Evolutionary conservation across 2,113 vertebrate species (phyloP).

Genomic region (Nicator chloris): DNA sequence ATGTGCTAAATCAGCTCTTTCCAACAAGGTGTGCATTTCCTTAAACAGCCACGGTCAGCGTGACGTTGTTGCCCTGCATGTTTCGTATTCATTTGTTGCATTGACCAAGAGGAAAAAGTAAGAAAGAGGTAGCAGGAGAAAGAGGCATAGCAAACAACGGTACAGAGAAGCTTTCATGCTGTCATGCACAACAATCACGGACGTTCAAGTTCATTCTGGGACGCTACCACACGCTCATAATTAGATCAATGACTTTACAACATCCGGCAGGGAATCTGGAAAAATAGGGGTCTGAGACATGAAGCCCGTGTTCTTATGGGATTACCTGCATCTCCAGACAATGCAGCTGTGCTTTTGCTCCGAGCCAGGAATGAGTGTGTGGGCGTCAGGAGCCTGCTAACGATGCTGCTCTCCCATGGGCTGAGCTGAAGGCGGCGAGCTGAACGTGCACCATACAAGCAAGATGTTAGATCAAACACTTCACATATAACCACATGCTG

Average conservation of each 20-base stretch:
- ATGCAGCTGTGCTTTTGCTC: conserved; percentile 90
- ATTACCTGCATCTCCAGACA: conserved; percentile 95
- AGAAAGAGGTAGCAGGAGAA: background rate
- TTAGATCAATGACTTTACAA: background rate
- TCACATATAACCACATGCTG: background rate
- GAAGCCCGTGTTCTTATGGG: background rate
- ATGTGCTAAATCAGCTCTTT: background rate
- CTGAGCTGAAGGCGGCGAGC: conserved; percentile 90
- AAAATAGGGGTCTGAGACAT: background rate
- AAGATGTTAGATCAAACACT: conserved; percentile 63
- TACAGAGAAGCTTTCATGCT: background rate
- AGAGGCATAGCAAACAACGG: background rate
- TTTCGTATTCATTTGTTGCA: background rate
- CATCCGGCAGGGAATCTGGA: background rate
- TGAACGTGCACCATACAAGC: conserved; percentile 75
- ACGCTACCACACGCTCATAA: background rate
- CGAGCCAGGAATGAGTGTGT: conserved; percentile 97
- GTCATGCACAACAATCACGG: background rate
- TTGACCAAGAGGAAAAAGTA: background rate
- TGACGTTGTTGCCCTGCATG: background rate
- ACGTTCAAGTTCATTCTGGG: background rate
- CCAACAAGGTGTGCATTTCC: background rate
- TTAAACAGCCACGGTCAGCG: accelerated
- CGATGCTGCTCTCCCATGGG: conserved; percentile 90
- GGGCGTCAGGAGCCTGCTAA: conserved; percentile 93